Evolutionary conservation across 2,888 invertebrate species (phyloP), one percentile per base, ranked within the genome.

Genomic region (Hemithea aestivaria): DNA sequence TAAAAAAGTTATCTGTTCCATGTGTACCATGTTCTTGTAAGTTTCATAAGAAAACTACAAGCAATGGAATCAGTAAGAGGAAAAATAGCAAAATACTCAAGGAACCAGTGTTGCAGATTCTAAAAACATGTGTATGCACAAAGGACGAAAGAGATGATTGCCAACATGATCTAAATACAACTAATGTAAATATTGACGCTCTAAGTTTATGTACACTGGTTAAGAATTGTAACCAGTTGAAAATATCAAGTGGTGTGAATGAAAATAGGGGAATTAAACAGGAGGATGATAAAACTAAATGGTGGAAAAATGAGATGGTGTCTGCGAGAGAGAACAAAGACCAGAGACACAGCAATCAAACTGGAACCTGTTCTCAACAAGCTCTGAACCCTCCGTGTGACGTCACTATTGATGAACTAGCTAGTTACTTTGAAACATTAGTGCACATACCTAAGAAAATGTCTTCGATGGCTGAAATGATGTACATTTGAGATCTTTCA

Each of bases 381-480:
- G 94, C 93, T 2, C 83, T 89, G 8, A 89, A 91, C 41, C 91
- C 92, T 27, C 89, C 91, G 1, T 93, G 93, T 80, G 97, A 97
- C 88, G 91, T 96, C 33, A 96, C 96, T 28, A 97, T 97, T 60
- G 96, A 96, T 75, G 98, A 98, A 84, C 88, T 98, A 60, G 97
- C 97, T 45, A 94, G 96, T 74, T 98, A 98, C 81, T 96, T 98
- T 78, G 97, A 98, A 83, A 95, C 96, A 48, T 92, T 95, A 85
- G 95, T 97, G 54, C 95, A 97, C 89, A 97, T 98, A 88, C 97
- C 97, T 53, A 96, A 96, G 83, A 97, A 98, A 79, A 98, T 98
- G 97, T 97, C 97, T 29, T 92, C 93, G 40, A 97, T 97, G 97
- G 97, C 97, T 42, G 97, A 97, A 88, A 97, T 97, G 96, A 98